Evolutionary conservation across 2,888 invertebrate genomes (phyloP).

Genomic region (Venusia cambrica): DNA sequence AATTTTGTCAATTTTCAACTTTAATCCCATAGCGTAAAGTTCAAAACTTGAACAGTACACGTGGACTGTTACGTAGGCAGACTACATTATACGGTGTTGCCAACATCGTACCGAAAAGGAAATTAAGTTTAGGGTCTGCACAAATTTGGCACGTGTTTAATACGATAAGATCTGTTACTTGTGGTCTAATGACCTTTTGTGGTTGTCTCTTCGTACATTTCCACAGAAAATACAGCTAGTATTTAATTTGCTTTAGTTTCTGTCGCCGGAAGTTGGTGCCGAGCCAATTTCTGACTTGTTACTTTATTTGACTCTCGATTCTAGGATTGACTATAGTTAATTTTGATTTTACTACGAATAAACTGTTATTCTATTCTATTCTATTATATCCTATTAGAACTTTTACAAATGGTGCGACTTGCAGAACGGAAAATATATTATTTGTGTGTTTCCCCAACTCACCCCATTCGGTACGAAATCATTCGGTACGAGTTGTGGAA

Average conservation of each 20-base stretch:
- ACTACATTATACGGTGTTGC: slow-evolving; percentile 20
- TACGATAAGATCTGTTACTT: slow-evolving; percentile 30
- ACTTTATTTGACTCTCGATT: slow-evolving; percentile 14
- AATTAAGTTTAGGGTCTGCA: slow-evolving; percentile 33
- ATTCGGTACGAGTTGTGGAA: no score
- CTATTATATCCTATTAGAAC: no score
- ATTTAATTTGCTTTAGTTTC: slow-evolving; percentile 24
- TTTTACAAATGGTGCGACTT: no score
- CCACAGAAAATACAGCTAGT: slow-evolving; percentile 17
- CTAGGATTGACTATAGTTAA: no score
- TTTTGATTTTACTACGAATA: no score
- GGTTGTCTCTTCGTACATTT: slow-evolving; percentile 24
- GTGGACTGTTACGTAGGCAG: slow-evolving; percentile 2
- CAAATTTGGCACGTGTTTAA: slow-evolving; percentile 34
- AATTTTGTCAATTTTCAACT: slow-evolving; percentile 5
- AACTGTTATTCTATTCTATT: no score
- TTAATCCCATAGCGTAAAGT: slow-evolving; percentile 5
- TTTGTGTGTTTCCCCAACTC: no score
- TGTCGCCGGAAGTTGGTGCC: slow-evolving; percentile 16
- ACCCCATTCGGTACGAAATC: no score
- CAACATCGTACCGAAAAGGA: slow-evolving; percentile 28
- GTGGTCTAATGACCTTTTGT: slow-evolving; percentile 30
- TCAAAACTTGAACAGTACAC: neutral
- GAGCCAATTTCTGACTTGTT: slow-evolving; percentile 21
- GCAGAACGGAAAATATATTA: no score